These are phyloP conservation scores for Lytechinus variegatus DNA, from an alignment of 35 echinoderm and acorn worm species.

Conservation along the genomic window DNA sequence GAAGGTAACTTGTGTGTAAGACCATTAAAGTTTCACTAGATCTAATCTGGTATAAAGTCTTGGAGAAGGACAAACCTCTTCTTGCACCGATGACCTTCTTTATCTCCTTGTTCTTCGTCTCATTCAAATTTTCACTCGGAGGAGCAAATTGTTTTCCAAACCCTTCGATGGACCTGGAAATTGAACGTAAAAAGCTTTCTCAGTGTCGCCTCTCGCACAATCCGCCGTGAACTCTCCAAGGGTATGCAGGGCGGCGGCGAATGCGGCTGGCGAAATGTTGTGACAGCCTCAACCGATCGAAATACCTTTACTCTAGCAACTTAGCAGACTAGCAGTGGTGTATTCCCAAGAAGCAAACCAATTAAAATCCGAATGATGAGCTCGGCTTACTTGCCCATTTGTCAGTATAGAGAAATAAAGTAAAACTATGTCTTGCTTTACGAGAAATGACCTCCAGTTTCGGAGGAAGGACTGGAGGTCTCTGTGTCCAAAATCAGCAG, in stretches of 20 bases:
- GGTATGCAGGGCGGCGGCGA: background rate
- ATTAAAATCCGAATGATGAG: background rate
- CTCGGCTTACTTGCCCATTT: background rate
- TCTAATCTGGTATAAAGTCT: background rate
- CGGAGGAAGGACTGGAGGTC: background rate
- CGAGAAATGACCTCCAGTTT: background rate
- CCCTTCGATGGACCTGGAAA: background rate
- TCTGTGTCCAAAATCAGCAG: background rate
- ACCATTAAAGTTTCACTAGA: background rate
- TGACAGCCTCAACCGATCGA: background rate
- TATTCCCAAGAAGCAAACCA: slow-evolving; percentile 18
- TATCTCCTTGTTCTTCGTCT: background rate
- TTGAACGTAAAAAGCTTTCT: background rate
- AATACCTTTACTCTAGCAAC: background rate
- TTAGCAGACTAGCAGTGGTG: background rate
- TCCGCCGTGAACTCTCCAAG: background rate
- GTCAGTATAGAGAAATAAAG: background rate
- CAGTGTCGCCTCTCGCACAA: background rate
- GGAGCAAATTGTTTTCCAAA: background rate
- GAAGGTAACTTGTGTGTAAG: too few relatives aligned
- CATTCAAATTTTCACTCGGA: background rate
- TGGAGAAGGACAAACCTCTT: background rate
- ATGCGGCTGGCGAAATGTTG: background rate
- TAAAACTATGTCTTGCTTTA: background rate
- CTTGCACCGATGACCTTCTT: background rate